Conservation (phyloP, 2,888 invertebrate genomes). For the Muscina levida region DNA sequence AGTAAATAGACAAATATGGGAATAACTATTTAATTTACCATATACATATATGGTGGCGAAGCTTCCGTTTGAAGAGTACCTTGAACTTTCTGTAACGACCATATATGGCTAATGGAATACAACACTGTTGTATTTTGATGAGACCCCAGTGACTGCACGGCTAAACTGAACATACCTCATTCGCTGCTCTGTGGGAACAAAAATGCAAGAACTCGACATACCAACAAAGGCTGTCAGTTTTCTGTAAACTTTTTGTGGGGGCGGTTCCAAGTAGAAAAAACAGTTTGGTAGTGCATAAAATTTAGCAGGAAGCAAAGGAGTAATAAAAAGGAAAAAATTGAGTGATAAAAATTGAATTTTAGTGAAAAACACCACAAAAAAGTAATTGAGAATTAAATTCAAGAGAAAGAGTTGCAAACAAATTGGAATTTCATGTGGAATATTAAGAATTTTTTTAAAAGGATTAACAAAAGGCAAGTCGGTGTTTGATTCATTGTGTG, state of each 20-base stretch:
- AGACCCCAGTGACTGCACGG: no score
- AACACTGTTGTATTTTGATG: slow-evolving; percentile 29
- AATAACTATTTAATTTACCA: neutral
- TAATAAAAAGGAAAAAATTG: neutral
- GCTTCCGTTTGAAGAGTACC: slow-evolving; percentile 36
- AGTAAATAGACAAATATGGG: neutral
- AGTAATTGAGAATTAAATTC: neutral
- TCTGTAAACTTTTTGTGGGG: slow-evolving; percentile 67
- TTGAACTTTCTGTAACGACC: slow-evolving; percentile 17
- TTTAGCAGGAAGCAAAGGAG: neutral
- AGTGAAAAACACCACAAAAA: neutral
- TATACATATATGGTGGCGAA: slow-evolving; percentile 5
- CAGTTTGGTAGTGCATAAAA: neutral
- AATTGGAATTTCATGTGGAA: slow-evolving; percentile 7
- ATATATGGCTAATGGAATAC: slow-evolving; percentile 23
- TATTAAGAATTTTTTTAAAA: neutral
- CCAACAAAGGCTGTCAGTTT: slow-evolving; percentile 50
- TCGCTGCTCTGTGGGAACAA: neutral
- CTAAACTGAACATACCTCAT: slow-evolving; percentile 52
- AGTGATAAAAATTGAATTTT: neutral
- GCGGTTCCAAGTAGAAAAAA: slow-evolving; percentile 55
- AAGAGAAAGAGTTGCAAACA: neutral
- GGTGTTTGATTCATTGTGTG: slow-evolving; percentile 1
- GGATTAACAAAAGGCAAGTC: slow-evolving; percentile 31
- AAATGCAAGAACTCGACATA: no score